Conservation (phyloP, 2,797 vertebrate species). For the Uromys caudimaculatus region DNA sequence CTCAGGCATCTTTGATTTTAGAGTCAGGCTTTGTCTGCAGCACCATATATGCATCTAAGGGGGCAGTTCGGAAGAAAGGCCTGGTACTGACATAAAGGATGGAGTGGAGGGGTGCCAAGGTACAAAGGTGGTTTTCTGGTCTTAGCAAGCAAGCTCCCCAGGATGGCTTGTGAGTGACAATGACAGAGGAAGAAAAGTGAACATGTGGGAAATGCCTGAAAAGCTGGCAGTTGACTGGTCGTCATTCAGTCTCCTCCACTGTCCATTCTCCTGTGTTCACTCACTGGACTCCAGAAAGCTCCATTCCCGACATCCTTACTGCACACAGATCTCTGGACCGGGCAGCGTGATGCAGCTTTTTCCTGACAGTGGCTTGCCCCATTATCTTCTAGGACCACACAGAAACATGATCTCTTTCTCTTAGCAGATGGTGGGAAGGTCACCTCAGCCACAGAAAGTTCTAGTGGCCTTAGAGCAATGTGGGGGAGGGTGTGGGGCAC, state of each 20-base stretch:
- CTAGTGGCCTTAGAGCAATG: neutral
- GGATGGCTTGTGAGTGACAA: neutral
- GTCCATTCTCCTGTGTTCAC: neutral
- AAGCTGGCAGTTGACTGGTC: neutral
- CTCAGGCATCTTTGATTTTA: neutral
- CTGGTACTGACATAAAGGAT: neutral
- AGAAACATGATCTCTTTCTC: neutral
- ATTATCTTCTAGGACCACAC: neutral
- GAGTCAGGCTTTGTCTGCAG: neutral
- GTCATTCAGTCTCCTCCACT: neutral
- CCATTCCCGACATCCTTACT: neutral
- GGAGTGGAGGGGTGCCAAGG: neutral
- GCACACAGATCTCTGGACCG: neutral
- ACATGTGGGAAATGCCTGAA: neutral
- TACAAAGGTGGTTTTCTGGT: neutral
- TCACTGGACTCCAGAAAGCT: slow-evolving; percentile 9
- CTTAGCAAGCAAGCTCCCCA: neutral
- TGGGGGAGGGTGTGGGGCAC: neutral
- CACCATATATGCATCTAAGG: neutral
- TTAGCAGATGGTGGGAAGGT: neutral
- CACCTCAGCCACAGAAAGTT: neutral
- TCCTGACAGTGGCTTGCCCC: neutral
- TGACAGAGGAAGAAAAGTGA: slow-evolving; percentile 1
- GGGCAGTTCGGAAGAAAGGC: neutral
- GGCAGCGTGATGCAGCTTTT: neutral